Evolutionary conservation across 2,888 invertebrate genomes (phyloP).

Genomic region (Clivina fossor): DNA sequence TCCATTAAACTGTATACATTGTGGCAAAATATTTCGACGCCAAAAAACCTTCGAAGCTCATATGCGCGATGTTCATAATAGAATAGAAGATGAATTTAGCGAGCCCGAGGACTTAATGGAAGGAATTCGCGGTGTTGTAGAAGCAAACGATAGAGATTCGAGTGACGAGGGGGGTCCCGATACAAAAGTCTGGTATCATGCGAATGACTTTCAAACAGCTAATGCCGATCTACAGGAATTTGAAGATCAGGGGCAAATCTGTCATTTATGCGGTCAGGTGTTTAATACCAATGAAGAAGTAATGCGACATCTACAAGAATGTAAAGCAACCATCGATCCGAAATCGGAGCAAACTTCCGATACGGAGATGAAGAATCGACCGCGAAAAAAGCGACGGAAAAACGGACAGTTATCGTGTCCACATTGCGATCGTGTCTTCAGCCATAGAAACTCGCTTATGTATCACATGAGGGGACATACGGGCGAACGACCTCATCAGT

Average conservation of each 20-base stretch:
- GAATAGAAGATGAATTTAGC: constrained; percentile 74
- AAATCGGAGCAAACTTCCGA: constrained; percentile 31
- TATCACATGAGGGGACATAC: constrained; percentile 82
- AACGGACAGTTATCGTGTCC: constrained; percentile 58
- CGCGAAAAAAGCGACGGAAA: constrained; percentile 51
- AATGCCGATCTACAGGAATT: constrained; percentile 54
- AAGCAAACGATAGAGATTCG: constrained; percentile 52
- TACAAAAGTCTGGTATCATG: constrained; percentile 47
- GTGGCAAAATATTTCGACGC: constrained; percentile 62
- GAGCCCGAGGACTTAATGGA: constrained; percentile 86
- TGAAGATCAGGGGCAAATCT: constrained; percentile 52
- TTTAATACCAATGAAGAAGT: constrained; percentile 50
- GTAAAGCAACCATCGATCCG: constrained; percentile 37
- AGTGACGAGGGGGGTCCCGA: constrained; percentile 47
- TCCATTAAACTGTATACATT: constrained; percentile 49
- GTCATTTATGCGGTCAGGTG: constrained; percentile 52
- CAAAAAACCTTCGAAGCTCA: constrained; percentile 66
- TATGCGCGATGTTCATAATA: constrained; percentile 60
- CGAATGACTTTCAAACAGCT: constrained; percentile 47
- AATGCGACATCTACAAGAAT: constrained; percentile 51
- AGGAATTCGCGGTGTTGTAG: constrained; percentile 77
- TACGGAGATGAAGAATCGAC: constrained; percentile 38
- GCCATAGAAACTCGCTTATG: constrained; percentile 79
- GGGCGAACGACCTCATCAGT: constrained; percentile 74
- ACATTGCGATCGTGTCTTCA: constrained; percentile 73